phyloP scores from a whole-genome alignment of 2,797 vertebrate species.

The Catharus ustulatus region DNA sequence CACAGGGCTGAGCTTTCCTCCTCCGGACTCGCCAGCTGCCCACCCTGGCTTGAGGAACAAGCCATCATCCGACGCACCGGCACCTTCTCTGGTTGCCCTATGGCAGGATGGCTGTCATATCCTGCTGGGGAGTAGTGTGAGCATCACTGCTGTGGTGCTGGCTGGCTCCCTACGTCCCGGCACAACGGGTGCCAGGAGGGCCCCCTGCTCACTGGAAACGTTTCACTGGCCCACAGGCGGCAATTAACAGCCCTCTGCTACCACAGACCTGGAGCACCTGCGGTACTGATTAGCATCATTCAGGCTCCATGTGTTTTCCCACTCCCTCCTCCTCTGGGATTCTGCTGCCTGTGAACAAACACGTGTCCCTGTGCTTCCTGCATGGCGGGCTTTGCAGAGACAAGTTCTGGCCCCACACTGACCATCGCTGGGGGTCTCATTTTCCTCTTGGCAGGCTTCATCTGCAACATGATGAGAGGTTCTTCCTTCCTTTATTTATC shows the following conservation, averaged over 20 bases:
- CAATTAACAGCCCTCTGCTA: conserved; percentile 59
- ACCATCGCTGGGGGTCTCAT: not conserved
- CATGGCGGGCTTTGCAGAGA: not conserved
- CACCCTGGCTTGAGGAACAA: not conserved
- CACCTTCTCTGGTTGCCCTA: not conserved
- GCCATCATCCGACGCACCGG: not conserved
- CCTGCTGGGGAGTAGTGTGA: not conserved
- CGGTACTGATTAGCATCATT: conserved; percentile 64
- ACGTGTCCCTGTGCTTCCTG: conserved; percentile 23
- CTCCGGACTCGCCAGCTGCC: not conserved
- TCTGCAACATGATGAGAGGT: not conserved
- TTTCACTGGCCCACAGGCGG: conserved; percentile 45
- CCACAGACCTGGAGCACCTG: conserved; percentile 43
- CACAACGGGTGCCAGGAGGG: not conserved
- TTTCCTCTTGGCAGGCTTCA: not conserved
- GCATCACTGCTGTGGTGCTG: not conserved
- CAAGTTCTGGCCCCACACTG: conserved; percentile 8
- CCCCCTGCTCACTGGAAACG: not conserved
- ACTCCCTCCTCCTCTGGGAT: conserved; percentile 49
- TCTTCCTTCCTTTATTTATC: conserved; percentile 58
- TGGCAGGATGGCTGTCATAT: not conserved
- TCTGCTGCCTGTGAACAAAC: conserved; percentile 53
- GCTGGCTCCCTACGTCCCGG: not conserved
- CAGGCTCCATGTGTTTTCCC: conserved; percentile 68
- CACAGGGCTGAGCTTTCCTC: not conserved